Conservation (phyloP, 2,888 invertebrate genomes). For the Epinotia bilunana region DNA sequence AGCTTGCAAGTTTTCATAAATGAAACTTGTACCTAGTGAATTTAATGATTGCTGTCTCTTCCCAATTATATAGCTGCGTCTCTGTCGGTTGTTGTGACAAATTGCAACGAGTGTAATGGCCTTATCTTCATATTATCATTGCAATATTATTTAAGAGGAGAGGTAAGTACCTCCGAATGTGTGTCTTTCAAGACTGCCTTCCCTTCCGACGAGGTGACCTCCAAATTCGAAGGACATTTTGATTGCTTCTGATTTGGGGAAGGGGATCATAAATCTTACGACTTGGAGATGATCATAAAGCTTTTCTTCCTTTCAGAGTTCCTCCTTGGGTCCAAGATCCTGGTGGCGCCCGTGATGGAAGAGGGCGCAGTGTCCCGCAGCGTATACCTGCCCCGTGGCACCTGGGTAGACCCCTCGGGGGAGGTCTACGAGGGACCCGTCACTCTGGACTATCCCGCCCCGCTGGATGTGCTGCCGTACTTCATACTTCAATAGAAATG, state of each 20-base stretch:
- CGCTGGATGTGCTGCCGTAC: constrained; percentile 86
- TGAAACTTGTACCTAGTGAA: too few relatives aligned
- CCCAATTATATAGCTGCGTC: too few relatives aligned
- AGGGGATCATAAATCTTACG: not conserved
- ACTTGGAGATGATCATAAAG: not conserved
- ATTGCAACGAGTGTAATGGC: too few relatives aligned
- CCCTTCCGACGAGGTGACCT: too few relatives aligned
- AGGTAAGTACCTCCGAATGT: too few relatives aligned
- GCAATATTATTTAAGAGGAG: too few relatives aligned
- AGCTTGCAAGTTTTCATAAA: too few relatives aligned
- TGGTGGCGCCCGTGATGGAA: constrained; percentile 89
- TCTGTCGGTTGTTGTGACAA: too few relatives aligned
- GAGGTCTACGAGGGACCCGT: constrained; percentile 77
- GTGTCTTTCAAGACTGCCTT: too few relatives aligned
- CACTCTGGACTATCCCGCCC: constrained; percentile 86
- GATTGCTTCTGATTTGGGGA: not conserved
- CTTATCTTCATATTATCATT: too few relatives aligned
- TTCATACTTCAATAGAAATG: constrained; percentile 73
- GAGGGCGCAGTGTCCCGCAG: constrained; percentile 85
- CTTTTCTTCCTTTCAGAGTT: constrained; percentile 82
- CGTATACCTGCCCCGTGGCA: constrained; percentile 88
- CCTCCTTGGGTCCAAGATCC: constrained; percentile 87
- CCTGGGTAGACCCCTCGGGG: constrained; percentile 85
- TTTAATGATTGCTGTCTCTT: too few relatives aligned
- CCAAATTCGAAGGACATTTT: too few relatives aligned